These are phyloP conservation scores for Entelurus aequoreus DNA, from an alignment of 2,113 vertebrate species.

Conservation along the genomic window DNA sequence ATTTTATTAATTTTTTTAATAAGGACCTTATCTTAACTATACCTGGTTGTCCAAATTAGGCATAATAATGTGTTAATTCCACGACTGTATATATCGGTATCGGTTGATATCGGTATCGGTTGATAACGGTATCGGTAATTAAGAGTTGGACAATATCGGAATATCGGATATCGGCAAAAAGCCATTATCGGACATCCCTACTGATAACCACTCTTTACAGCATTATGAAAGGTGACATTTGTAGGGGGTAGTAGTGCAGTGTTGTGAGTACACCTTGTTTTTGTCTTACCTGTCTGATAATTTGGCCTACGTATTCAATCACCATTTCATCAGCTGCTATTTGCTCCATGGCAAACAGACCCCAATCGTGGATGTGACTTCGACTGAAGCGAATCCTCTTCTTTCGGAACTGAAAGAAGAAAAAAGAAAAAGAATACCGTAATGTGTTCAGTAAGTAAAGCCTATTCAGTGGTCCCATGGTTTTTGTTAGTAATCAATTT, in stretches of 20 bases:
- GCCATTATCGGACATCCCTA: too few relatives aligned
- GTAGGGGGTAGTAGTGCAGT: not conserved
- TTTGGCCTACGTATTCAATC: constrained; percentile 95
- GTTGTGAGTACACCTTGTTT: not conserved
- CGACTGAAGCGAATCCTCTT: constrained; percentile 92
- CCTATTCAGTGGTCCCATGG: not conserved
- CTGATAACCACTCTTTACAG: not conserved
- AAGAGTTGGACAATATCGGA: too few relatives aligned
- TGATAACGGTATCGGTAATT: too few relatives aligned
- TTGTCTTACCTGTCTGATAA: constrained; percentile 86
- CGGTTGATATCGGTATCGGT: too few relatives aligned
- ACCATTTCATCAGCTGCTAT: constrained; percentile 98
- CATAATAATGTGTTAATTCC: too few relatives aligned
- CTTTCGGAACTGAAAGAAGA: constrained; percentile 83
- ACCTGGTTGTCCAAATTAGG: too few relatives aligned
- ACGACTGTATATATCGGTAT: too few relatives aligned
- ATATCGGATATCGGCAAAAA: too few relatives aligned
- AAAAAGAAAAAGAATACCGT: not conserved
- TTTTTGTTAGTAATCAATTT: too few relatives aligned
- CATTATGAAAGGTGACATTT: not conserved
- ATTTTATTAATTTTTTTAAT: too few relatives aligned
- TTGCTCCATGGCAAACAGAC: constrained; percentile 95
- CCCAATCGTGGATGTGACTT: constrained; percentile 98
- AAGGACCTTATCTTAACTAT: too few relatives aligned
- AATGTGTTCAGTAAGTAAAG: not conserved